Evolutionary conservation across 2,113 vertebrate genomes (phyloP), one percentile per base, ranked within the genome.

Genomic region (Atlantisia rogersi): DNA sequence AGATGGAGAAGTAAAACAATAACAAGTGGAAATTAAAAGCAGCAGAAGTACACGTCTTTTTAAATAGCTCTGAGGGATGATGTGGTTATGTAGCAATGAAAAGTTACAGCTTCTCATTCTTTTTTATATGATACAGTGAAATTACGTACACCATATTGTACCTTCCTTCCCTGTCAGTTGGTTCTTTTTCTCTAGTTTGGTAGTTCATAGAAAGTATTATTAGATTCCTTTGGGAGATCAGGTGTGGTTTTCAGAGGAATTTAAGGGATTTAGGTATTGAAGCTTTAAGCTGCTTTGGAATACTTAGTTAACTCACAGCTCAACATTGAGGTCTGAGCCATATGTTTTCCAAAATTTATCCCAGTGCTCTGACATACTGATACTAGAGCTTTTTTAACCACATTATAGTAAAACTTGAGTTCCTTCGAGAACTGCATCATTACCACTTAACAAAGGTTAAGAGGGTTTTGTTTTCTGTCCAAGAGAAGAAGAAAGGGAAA

Each of bases 1-100:
- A 91, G 90, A 42, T 37, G 32, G 53, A 84, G 93, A 95, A 65
- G 50, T 85, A 88, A 93, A 91, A 82, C 78, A 85, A 60, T 64
- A 94, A 92, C 22, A 90, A 87, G 63, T 80, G 46, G 70, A 95
- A 95, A 94, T 94, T 93, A 93, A 92, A 88, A 92, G 84, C 19
- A 1, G 44, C 68, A 69, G 59, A 94, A 94, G 63, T 78, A 74
- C 40, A 83, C 71, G 37, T 48, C 56, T 93, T 78, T 79, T 87
- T 93, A 75, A 94, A 90, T 78, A 78, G 73, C 69, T 93, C 80
- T 60, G 64, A 73, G 60, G 40, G 64, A 81, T 83, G 46, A 59
- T 91, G 42, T 94, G 60, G 64, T 92, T 92, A 94, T 60, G 28
- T 63, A 82, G 79, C 71, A 93, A 92, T 83, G 82, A 96, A 93